Conservation (phyloP, 2,797 vertebrate species). For the Podargus strigoides region DNA sequence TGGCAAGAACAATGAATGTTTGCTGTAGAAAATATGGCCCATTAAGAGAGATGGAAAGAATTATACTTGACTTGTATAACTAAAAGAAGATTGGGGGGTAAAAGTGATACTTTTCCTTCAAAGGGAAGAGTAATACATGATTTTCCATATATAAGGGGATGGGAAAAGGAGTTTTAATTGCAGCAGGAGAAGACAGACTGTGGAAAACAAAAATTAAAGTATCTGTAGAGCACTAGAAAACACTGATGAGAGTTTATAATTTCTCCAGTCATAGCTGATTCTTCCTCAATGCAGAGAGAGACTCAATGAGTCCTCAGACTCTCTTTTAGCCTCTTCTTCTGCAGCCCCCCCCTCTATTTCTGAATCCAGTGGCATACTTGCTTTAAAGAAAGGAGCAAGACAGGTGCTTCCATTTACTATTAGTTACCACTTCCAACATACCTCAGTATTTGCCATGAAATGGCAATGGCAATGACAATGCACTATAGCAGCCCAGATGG, state of each 20-base stretch:
- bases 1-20: accelerated
- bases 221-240: not conserved
- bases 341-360: not conserved
- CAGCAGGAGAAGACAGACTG: not conserved
- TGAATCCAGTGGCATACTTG: not conserved
- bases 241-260: not conserved
- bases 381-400: not conserved
- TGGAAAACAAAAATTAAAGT: not conserved
- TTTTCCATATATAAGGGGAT: not conserved
- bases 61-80: not conserved
- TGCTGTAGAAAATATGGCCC: not conserved
- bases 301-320: not conserved
- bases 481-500: not conserved
- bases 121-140: not conserved
- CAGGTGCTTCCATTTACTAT: not conserved
- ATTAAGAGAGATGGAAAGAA: not conserved
- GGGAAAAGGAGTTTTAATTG: not conserved
- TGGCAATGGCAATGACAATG: not conserved
- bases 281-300: not conserved
- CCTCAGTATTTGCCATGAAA: not conserved
- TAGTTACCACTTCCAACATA: not conserved
- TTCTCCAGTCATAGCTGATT: not conserved
- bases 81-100: not conserved
- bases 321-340: not conserved
- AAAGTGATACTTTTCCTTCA: not conserved